Evolutionary conservation across 2,888 invertebrate species (phyloP), one percentile per base, ranked within the genome.

Genomic region (Choristoneura rosaceana): DNA sequence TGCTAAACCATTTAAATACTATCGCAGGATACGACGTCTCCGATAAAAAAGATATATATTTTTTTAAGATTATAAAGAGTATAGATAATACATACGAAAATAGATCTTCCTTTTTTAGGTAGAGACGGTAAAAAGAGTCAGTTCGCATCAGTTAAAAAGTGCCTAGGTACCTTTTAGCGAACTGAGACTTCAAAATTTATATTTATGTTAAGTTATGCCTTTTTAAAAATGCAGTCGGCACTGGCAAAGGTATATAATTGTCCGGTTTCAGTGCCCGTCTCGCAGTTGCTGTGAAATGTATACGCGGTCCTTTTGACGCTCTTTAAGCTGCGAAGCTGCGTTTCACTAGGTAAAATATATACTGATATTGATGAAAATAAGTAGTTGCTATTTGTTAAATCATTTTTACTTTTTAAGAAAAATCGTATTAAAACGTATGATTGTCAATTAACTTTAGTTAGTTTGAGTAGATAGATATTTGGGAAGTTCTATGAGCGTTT

Each of bases 141-240:
- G 7, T 50, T 50, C 8, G 17, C 9, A 3, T 17, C 52, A 52
- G n/a, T 52, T 52, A 10, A 17, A 9, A 7, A 52, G 9, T 3
- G 2, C 17, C 9, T 52, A 52, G 14, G 14, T 17, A n/a, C 14
- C 4, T 25, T 25, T 25, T 25, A n/a, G 50, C 8, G 7, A 52
- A 52, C 7, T 52, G 17, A 52, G 17, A n/a, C 50, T 9, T 25
- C 12, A 25, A 25, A 15, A 8, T 52, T 52, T 17, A 52, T 52
- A 17, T 17, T 52, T 43, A 43, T 43, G 43, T 47, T 47, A 47
- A 25, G 0, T 38, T 38, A 52, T 52, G 25, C 10, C 61, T 61
- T 62, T 62, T 45, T 45, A 47, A 33, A 62, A 33, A 45, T 8
- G 61, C 25, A 59, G 62, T 61, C 62, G 62, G 62, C 62, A 14